A percentile compares a stretch with the other conserved stretches of the same genome.
Conservation (phyloP, 2,113 vertebrate species). For the Acrocephalus kingi region DNA sequence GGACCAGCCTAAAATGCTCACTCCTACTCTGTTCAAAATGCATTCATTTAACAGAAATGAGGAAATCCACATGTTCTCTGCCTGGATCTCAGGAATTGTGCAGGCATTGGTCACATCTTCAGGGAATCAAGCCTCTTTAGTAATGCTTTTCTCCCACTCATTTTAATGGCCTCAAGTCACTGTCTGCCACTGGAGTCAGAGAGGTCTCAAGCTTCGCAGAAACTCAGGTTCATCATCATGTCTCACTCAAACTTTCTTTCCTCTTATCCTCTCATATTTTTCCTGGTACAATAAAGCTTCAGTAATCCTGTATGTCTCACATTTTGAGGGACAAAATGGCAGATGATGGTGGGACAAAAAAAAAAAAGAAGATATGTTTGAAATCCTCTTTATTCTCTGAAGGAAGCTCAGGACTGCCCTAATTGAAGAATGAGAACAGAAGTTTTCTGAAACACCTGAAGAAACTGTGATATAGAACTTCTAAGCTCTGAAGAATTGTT, state of each 20-base stretch:
- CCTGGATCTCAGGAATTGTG: not conserved
- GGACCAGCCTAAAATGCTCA: not conserved
- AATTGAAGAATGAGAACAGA: not conserved
- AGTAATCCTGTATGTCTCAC: not conserved
- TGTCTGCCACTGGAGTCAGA: not conserved
- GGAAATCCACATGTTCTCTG: not conserved
- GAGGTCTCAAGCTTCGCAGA: not conserved
- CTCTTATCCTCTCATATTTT: not conserved
- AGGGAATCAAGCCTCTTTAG: not conserved
- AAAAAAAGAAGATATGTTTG: not conserved
- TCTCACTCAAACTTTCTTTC: not conserved
- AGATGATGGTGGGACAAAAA: not conserved
- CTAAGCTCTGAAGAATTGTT: not conserved
- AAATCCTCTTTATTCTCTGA: not conserved
- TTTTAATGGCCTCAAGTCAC: not conserved
- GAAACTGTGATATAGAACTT: not conserved
- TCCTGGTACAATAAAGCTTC: not conserved
- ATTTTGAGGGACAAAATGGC: not conserved
- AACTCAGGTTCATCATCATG: not conserved
- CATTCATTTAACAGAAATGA: not conserved
- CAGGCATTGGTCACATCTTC: not conserved
- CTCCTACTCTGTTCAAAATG: not conserved
- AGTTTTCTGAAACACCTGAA: not conserved
- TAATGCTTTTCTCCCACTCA: not conserved
- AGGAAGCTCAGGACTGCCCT: not conserved